Evolutionary conservation across 2,797 vertebrate genomes (phyloP).

Genomic region (Xiphorhynchus erythropygius): DNA sequence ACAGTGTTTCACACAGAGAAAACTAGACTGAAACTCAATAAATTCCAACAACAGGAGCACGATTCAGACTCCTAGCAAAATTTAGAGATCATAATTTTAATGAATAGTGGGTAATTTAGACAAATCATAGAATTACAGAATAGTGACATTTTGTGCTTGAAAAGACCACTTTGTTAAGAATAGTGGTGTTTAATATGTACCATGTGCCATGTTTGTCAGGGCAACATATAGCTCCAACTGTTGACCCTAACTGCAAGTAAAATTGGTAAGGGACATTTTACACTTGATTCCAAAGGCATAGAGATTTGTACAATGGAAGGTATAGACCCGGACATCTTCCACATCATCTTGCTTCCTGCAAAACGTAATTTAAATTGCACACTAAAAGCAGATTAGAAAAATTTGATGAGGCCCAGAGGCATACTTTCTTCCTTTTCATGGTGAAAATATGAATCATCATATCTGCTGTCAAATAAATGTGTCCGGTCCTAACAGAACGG

Average conservation of each 20-base stretch:
- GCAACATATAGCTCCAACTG: background rate
- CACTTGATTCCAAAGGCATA: background rate
- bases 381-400: background rate
- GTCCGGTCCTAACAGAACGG: background rate
- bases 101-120: background rate
- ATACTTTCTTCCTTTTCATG: background rate
- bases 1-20: background rate
- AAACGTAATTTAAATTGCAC: background rate
- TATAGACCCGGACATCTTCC: background rate
- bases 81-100: constrained; percentile 12
- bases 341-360: background rate
- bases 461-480: background rate
- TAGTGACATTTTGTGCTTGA: background rate
- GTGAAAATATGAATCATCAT: background rate
- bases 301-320: background rate
- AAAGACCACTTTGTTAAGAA: background rate
- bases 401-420: background rate
- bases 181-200: background rate
- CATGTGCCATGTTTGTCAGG: background rate
- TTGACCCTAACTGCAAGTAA: background rate
- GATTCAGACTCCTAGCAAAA: background rate
- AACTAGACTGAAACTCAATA: background rate
- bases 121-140: background rate
- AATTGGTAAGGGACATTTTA: background rate
- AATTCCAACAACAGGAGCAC: background rate